Evolutionary conservation across 2,888 invertebrate species (phyloP), one percentile per base, ranked within the genome.

Genomic region (Antheraea assamensis): DNA sequence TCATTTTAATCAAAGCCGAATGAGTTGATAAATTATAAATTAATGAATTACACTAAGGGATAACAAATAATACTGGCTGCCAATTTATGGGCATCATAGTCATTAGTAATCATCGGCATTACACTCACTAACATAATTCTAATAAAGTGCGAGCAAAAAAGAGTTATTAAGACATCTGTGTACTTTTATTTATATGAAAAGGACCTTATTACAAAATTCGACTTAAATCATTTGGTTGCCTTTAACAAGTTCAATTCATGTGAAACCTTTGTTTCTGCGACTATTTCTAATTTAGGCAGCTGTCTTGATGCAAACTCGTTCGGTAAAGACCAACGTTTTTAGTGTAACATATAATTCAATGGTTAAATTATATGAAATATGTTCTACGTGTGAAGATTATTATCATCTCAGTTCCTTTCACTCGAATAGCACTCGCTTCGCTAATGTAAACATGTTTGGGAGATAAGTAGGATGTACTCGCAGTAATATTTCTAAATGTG

Each of bases 361-460:
- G 15, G 15, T 64, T 64, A 64, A 64, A 64, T 64, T 27, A 64
- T 30, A 30, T 17, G 27, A 15, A 64, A 64, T 61, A 61, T 61
- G 27, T 61, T 61, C 27, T 27, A 17, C 15, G 61, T 64, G 30
- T 64, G 61, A 4, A 64, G 61, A 30, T 64, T 64, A 64, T 30
- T 64, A 64, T 64, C 61, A 64, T 27, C 3, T 64, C 17, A 17
- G 61, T 64, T 64, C 61, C 61, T 64, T 64, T 64, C 61, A 64
- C 61, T 64, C 30, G 61, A 64, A 30, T 30, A 3, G 17, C 61
- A 64, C 24, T 61, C 13, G 13, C 27, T 61, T 24, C 61, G 17
- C 61, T 27, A 30, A 30, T 5, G 27, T 58, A 58, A 58, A 58
- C 58, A 58, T 64, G 27, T 64, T 64, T 27, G 15, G 27, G 61